Evolutionary conservation across 92 coral and sea anemone species (phyloP), one percentile per base, ranked within the genome.

Genomic region (Umimayanthus chanpuru): DNA sequence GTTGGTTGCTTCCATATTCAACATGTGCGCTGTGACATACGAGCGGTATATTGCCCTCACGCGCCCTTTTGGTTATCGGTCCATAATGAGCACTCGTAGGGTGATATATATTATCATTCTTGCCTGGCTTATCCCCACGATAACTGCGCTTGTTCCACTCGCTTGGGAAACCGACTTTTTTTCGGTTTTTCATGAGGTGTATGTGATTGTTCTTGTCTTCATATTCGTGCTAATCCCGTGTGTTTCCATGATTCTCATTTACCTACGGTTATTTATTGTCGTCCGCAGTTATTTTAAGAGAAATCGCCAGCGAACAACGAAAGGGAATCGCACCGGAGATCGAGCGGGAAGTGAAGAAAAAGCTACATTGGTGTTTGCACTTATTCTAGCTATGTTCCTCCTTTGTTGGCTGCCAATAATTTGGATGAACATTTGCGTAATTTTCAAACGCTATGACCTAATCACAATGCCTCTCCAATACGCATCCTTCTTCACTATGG

Each of bases 261-360:
- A 95, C 85, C 87, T 90, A 39, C 93, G 94, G 29, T 91, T 95
- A 9, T 92, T 95, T 28, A 86, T 90, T 38, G 93, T 95, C 82
- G 93, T 95, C 47, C 94, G 96, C 29, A 94, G 92, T 50, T 95
- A 89, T 89, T 88, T 95, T 28, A 89, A 88, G 44, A 94, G 98
- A 50, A 95, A 93, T 73, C 89, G 94, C 29, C 85, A 91, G 44
- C 94, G 98, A 56, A 89, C 98, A 32, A 93, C 96, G 39, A 90
- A 89, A 80, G 98, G 98, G 2, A 95, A 95, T 86, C 91, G 95
- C 50, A 95, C 98, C 15, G 98, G 98, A 47, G 87, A 83, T 44
- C 91, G 94, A 66, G 98, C 87, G n/a, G 98, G 98, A 67, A 90
- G 90, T 73, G 98, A 95, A 44, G 98, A 95, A 53, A 95, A 95